Percentiles rank a stretch among this genome's conserved stretches.
phyloP scores from a whole-genome alignment of 2,888 invertebrate species.

The Halictus quadricinctus region DNA sequence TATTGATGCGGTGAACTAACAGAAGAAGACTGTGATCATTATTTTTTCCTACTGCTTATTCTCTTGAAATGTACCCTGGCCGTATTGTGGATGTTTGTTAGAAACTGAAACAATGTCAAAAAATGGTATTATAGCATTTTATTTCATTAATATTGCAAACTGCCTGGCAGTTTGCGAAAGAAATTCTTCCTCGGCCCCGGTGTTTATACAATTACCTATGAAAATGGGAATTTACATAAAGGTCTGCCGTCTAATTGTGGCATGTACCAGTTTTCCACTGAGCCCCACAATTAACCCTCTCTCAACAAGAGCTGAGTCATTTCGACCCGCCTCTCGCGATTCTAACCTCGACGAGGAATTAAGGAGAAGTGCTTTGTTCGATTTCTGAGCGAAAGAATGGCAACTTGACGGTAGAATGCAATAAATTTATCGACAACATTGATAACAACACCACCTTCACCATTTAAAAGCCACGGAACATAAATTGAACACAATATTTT shows the following conservation, averaged over 20 bases:
- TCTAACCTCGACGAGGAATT: background rate
- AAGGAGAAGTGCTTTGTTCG: background rate
- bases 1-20: no score
- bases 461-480: background rate
- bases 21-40: no score
- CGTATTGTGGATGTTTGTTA: background rate
- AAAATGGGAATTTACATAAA: background rate
- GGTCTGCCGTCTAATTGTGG: slow-evolving; percentile 9
- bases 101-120: background rate
- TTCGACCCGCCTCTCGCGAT: background rate
- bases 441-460: background rate
- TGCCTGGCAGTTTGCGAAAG: background rate
- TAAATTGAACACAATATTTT: background rate
- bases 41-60: background rate
- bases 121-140: background rate
- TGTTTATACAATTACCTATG: slow-evolving; percentile 5
- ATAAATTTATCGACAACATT: background rate
- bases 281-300: background rate
- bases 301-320: background rate
- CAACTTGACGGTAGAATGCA: background rate
- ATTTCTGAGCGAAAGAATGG: background rate
- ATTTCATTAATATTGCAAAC: background rate
- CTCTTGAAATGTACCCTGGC: background rate
- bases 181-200: background rate
- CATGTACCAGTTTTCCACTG: background rate